Evolutionary conservation across 2,888 invertebrate genomes (phyloP), one percentile per base, ranked within the genome.

Genomic region (Rugalucina vietnamica): DNA sequence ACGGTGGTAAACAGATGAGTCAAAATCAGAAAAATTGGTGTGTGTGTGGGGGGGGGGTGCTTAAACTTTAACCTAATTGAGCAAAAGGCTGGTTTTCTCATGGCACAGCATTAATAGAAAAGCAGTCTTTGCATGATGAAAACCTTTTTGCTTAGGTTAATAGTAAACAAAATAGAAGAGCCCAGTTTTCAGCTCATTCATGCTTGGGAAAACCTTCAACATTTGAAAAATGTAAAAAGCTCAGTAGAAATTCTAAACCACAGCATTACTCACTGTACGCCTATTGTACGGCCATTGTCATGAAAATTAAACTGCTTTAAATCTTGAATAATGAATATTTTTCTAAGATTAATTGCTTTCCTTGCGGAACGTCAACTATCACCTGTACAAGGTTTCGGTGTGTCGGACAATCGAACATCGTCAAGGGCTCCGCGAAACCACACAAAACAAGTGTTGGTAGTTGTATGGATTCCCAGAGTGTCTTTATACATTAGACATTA

Each of bases 291-390:
- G 1, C 65, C 21, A 34, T 65, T 65, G 65, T 65, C 65, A 65
- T 65, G 65, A 65, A 65, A 65, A 65, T 65, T 65, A 65, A 65
- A 65, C 34, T 65, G 65, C 65, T 65, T 65, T 65, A 65, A 65
- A 65, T 65, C 65, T 65, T 65, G 65, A 65, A 65, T 65, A 65
- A 65, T 65, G 65, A 65, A 65, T 65, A 65, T 65, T 65, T 65
- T 65, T 34, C 10, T 65, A 65, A 65, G 65, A 65, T 65, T 65
- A 65, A 65, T 65, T 34, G 65, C 34, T 65, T 65, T 65, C 21
- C 21, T 65, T 65, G 34, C 21, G 32, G 65, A 65, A 65, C 21
- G 24, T 18, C 12, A 34, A 65, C 65, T 57, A 57, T 65, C 65
- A 65, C 34, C 65, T 65, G 65, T 34, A 34, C 65, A 32, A 1